Base-by-base conservation (phyloP, 2,888 invertebrate genomes). In the Drosophila macrothrix region DNA sequence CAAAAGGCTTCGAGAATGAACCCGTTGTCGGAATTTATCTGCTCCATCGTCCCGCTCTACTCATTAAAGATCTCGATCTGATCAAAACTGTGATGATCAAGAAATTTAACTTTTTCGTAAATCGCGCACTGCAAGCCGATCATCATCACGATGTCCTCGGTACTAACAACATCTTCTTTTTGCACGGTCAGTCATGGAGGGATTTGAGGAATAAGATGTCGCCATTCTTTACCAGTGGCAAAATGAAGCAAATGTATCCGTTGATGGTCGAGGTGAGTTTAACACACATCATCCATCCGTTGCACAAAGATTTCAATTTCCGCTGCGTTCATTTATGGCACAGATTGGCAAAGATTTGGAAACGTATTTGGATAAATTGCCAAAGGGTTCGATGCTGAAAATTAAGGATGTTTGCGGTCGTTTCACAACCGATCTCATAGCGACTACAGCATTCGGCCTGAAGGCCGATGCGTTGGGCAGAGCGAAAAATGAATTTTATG, bases 81-180 rank as follows among this genome's bases (percentile, higher is more conserved):
- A 73, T 94, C 1, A 94, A 94, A 76, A 81, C 89, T 5, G 71
- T 94, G 6, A 77, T 94, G 60, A 91, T 94, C 2, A 94, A 93
- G 52, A 94, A 94, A 66, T 94, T 94, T 46, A 90, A 90, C 63
- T 84, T 84, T 41, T 94, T 94, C 64, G 64, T 84, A 1, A 92
- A 94, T 70, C 92, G 93, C 65, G 80, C 67, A 1, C 12, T 82
- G 0, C 66, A 72, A 29, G 71, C 82, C 0, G 91, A 93, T 60
- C 87, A 86, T 1, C 83, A 91, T 50, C 43, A 71, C 0, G 94
- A 94, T 80, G 71, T 82, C 0, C 37, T 94, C 2, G 94, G 94
- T 25, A 82, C 75, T 2, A 80, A 93, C 29, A 94, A 93, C 82
- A 75, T 94, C 1, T 94, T 94, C 70, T 86, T 93, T 25, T 64